These are phyloP conservation scores for Aphelinus certus DNA, from an alignment of 1,140 invertebrate species.

Conservation along the genomic window DNA sequence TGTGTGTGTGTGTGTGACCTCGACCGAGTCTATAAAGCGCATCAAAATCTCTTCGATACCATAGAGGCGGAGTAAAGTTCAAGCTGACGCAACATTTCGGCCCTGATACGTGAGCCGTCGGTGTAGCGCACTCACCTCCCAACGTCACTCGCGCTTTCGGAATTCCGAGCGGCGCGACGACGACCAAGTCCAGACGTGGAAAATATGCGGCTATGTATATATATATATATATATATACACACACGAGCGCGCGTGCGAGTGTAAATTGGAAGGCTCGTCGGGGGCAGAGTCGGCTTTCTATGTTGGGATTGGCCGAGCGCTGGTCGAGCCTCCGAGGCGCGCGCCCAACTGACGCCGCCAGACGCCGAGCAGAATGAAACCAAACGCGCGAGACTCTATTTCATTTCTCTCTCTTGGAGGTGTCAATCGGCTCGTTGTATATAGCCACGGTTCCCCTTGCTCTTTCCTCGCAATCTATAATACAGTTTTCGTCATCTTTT, in stretches of 20 bases:
- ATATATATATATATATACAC: background rate
- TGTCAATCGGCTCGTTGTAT: too few species aligned
- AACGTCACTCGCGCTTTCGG: constrained; percentile 7
- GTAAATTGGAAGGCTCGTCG: constrained; percentile 3
- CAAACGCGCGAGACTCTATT: too few species aligned
- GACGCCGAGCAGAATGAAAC: too few species aligned
- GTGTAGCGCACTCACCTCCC: background rate
- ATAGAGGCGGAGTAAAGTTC: background rate
- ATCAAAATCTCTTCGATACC: too few species aligned
- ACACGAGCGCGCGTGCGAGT: background rate
- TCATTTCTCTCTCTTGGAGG: too few species aligned
- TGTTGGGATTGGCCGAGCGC: constrained; percentile 46
- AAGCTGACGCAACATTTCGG: background rate
- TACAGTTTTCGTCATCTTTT: too few species aligned
- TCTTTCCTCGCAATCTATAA: too few species aligned
- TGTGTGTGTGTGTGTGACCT: too few species aligned
- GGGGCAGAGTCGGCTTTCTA: constrained; percentile 32
- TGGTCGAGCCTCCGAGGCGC: constrained; percentile 49
- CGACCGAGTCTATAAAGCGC: too few species aligned
- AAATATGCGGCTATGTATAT: background rate
- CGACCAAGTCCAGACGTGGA: background rate
- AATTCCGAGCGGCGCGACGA: background rate
- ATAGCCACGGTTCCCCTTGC: too few species aligned
- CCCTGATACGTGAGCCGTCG: background rate
- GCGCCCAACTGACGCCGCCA: background rate